Conservation (phyloP, 2,797 vertebrate genomes). For the Mormyrops boulengeri region DNA sequence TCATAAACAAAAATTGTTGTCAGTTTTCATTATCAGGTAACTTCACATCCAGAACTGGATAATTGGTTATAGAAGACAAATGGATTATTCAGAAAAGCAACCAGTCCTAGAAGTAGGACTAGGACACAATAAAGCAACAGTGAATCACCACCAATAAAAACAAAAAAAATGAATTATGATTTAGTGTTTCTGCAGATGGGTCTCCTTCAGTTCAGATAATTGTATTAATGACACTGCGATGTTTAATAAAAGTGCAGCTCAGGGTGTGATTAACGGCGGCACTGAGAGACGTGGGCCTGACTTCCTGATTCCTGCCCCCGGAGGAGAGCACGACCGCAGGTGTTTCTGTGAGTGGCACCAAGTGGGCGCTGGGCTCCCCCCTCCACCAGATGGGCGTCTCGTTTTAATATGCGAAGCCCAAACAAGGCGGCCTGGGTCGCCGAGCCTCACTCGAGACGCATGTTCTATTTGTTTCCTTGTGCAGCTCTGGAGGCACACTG, state of each 20-base stretch:
- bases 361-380: neutral
- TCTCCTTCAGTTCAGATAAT: neutral
- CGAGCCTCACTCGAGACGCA: neutral
- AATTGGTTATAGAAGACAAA: neutral
- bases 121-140: neutral
- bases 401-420: neutral
- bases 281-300: neutral
- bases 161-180: neutral
- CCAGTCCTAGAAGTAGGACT: neutral
- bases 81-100: neutral
- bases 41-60: neutral
- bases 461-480: conserved; percentile 16
- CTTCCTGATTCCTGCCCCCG: neutral
- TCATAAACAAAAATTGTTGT: neutral
- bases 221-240: neutral
- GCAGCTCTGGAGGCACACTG: conserved; percentile 10
- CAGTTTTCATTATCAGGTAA: neutral
- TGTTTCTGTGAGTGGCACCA: neutral
- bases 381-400: neutral
- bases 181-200: neutral
- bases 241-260: neutral
- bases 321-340: neutral
- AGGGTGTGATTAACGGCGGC: neutral
- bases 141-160: neutral
- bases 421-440: neutral